Evolutionary conservation across 2,888 invertebrate species (phyloP).

Genomic region (Cryptus armator): DNA sequence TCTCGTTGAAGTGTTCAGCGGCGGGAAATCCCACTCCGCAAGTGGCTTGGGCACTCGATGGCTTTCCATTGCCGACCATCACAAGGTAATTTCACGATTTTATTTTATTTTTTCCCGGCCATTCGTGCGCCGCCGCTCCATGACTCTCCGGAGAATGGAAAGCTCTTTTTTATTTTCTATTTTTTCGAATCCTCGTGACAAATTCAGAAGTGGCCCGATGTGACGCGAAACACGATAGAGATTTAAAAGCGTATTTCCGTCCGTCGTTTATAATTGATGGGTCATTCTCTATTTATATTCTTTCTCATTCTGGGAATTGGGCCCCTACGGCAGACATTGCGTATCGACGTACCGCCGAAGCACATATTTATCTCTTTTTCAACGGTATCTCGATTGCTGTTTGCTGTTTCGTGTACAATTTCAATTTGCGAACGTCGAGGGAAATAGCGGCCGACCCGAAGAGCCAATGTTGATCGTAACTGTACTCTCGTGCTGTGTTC

Average conservation of each 20-base stretch:
- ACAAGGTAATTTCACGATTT: conserved; percentile 81
- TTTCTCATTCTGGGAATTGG: conserved; percentile 17
- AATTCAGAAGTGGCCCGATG: conserved; percentile 20
- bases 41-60: conserved; percentile 92
- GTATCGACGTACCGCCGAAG: conserved; percentile 7
- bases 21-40: conserved; percentile 92
- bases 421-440: conserved; percentile 59
- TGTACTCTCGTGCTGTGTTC: background rate
- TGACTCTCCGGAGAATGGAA: conserved; percentile 1
- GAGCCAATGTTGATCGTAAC: conserved; percentile 72
- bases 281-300: conserved; percentile 68
- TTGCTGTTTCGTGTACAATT: conserved; percentile 72
- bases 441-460: conserved; percentile 35
- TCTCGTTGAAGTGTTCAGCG: conserved; percentile 91
- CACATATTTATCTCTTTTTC: conserved; percentile 21
- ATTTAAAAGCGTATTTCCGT: conserved; percentile 43
- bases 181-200: conserved; percentile 8
- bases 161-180: background rate
- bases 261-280: conserved; percentile 75
- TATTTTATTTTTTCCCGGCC: conserved; percentile 12
- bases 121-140: background rate
- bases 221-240: background rate
- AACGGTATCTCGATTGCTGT: conserved; percentile 58
- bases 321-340: conserved; percentile 29
- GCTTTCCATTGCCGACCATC: conserved; percentile 89